Percentiles rank a stretch among this genome's conserved stretches.
Evolutionary conservation across 1,140 invertebrate genomes (phyloP).

Genomic region (Ips nitidus): DNA sequence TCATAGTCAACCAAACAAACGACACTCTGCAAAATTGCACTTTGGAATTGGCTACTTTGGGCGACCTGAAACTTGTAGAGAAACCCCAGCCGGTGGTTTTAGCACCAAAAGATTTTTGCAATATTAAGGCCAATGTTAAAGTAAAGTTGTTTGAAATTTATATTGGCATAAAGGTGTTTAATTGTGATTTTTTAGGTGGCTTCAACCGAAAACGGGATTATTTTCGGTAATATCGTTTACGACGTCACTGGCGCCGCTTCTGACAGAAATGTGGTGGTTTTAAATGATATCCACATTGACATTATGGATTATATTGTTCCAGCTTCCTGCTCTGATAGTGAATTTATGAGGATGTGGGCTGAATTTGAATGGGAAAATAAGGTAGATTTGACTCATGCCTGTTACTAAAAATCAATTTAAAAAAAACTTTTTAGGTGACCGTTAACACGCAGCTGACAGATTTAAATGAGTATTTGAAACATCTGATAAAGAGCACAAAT

Average conservation of each 20-base stretch:
- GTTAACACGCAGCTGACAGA: constrained; percentile 95
- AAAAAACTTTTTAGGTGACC: constrained; percentile 59
- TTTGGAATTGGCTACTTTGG: constrained; percentile 94
- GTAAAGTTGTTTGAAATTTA: constrained; percentile 45
- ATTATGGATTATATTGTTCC: constrained; percentile 99
- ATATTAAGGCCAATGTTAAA: constrained; percentile 97
- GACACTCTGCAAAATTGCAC: constrained; percentile 98
- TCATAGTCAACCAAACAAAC: constrained; percentile 97
- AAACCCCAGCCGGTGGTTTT: constrained; percentile 94
- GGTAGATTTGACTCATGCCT: constrained; percentile 51
- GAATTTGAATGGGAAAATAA: constrained; percentile 99
- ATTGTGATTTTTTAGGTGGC: constrained; percentile 56
- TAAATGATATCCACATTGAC: constrained; percentile 99
- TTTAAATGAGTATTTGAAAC: constrained; percentile 89
- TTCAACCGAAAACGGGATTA: constrained; percentile 98
- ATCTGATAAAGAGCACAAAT: constrained; percentile 93
- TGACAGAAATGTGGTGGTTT: constrained; percentile 94
- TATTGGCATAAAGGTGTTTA: not conserved
- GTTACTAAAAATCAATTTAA: not conserved
- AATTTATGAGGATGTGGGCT: constrained; percentile 99
- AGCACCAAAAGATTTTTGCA: constrained; percentile 95
- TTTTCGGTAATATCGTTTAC: constrained; percentile 99
- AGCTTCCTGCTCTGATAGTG: constrained; percentile 90
- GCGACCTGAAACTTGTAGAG: constrained; percentile 97
- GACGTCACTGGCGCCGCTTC: constrained; percentile 91